Evolutionary conservation across 2,113 vertebrate species (phyloP).

Genomic region (Archilochus colubris): DNA sequence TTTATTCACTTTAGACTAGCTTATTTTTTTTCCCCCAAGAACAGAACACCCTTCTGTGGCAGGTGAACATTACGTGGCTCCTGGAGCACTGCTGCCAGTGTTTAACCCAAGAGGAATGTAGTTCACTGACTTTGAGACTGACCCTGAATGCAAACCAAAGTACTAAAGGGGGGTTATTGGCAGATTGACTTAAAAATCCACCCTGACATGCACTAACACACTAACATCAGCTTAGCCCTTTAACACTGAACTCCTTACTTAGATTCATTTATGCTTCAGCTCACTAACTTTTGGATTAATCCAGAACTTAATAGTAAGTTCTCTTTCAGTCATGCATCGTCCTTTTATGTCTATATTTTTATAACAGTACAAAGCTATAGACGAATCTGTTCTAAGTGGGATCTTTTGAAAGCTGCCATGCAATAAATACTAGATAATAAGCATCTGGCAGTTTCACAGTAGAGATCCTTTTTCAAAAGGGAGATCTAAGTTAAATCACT

Average conservation of each 20-base stretch:
- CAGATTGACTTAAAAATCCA: neutral
- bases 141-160: neutral
- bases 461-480: neutral
- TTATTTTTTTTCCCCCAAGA: neutral
- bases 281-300: neutral
- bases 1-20: neutral
- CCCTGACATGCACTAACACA: accelerated
- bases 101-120: neutral
- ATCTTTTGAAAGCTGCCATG: neutral
- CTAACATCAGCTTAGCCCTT: neutral
- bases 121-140: neutral
- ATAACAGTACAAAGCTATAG: neutral
- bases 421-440: neutral
- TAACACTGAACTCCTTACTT: neutral
- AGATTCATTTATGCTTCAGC: neutral
- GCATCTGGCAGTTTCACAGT: neutral
- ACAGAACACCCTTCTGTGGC: neutral
- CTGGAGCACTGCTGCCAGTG: neutral
- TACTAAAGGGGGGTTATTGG: neutral
- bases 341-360: neutral
- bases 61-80: neutral
- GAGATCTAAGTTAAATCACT: neutral
- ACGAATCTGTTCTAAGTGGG: neutral
- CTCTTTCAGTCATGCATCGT: neutral
- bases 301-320: neutral